Percentiles rank a stretch among this genome's conserved stretches.
These are phyloP conservation scores for Narcine bancroftii DNA, from an alignment of 2,113 vertebrate genomes.

Conservation along the genomic window DNA sequence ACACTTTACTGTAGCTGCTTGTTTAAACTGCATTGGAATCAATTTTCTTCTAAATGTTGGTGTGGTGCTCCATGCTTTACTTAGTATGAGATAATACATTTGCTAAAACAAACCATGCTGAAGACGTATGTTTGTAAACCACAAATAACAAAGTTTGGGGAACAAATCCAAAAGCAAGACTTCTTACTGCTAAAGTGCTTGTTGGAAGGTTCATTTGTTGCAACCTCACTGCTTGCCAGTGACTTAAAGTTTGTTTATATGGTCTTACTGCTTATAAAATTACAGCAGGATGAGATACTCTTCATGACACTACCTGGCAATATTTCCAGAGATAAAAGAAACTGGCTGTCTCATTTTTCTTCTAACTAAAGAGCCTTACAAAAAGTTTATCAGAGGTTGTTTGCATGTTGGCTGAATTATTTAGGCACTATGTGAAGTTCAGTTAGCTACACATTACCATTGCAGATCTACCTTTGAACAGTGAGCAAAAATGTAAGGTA, in stretches of 20 bases:
- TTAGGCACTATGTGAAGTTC: neutral
- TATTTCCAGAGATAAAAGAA: neutral
- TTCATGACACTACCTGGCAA: neutral
- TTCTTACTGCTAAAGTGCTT: neutral
- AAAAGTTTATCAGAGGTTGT: neutral
- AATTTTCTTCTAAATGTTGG: neutral
- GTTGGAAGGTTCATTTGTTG: neutral
- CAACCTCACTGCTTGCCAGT: neutral
- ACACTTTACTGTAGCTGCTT: neutral
- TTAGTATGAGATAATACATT: neutral
- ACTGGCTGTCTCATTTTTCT: no score
- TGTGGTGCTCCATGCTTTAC: neutral
- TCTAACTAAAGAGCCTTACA: neutral
- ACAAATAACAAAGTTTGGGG: constrained; percentile 11
- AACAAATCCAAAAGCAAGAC: neutral
- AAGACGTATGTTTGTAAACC: constrained; percentile 3
- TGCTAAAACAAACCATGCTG: neutral
- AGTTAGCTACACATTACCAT: neutral
- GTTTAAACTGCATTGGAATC: neutral
- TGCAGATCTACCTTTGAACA: neutral
- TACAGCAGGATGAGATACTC: neutral
- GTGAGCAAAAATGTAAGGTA: neutral
- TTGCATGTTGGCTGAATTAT: neutral
- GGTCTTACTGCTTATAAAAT: neutral
- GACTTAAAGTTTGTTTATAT: neutral